Conservation (phyloP, 2,888 invertebrate species). For the Chrysolina haemoptera region DNA sequence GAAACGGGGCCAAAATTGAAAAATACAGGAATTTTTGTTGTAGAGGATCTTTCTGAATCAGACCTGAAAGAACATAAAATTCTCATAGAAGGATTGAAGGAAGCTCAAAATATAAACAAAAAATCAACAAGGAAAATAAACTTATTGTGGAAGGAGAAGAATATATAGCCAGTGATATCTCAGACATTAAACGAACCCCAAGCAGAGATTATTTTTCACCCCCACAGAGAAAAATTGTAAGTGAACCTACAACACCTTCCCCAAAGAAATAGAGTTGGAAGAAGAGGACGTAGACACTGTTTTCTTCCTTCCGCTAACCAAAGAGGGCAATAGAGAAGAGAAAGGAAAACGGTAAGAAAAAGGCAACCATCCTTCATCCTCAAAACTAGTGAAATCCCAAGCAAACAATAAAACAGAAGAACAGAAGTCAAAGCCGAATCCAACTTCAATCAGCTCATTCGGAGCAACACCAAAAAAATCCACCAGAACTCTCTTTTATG, state of each 20-base stretch:
- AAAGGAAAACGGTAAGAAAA: too few relatives aligned
- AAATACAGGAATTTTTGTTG: too few relatives aligned
- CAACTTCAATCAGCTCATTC: slow-evolving; percentile 3
- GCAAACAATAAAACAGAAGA: neutral
- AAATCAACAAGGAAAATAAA: neutral
- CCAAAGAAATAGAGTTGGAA: neutral
- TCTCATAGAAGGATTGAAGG: neutral
- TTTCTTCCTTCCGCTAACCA: too few relatives aligned
- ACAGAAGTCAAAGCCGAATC: neutral
- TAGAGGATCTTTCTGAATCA: too few relatives aligned
- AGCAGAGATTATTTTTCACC: neutral
- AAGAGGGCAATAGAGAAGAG: too few relatives aligned
- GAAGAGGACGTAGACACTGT: too few relatives aligned
- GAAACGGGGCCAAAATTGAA: neutral
- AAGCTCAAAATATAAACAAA: neutral
- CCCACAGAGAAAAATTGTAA: neutral
- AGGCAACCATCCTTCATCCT: too few relatives aligned
- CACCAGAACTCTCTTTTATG: neutral
- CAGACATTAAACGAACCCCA: neutral
- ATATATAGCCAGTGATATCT: neutral
- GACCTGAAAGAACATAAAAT: neutral
- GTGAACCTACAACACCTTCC: neutral
- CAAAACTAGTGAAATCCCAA: too few relatives aligned
- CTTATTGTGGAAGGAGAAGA: neutral
- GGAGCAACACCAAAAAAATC: neutral